Base-by-base conservation (phyloP, 2,888 invertebrate species). In the Fragum whitleyi region DNA sequence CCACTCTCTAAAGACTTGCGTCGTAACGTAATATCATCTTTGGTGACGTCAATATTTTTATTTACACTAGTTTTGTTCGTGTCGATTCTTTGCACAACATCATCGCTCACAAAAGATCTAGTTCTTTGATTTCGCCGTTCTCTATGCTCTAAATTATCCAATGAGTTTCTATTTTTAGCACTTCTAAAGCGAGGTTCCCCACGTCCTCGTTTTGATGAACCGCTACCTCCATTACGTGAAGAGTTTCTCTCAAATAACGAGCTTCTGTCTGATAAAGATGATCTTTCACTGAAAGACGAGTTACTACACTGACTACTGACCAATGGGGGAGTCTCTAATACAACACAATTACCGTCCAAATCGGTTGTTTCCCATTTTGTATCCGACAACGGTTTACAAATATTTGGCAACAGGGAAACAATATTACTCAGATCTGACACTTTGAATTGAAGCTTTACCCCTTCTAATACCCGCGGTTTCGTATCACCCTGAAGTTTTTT, bases 341-440 rank as follows among this genome's bases (percentile, higher is more conserved):
- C 77, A 36, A 92, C 86, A 14, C 77, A 76, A 77, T 92, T 92
- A 1, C 91, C 92, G 69, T 92, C 92, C 67, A 91, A 88, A 78
- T 92, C 92, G 1, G 83, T 86, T 23, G 92, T 92, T 77, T 89
- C 85, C 92, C 92, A 92, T 26, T 87, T 77, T n/a, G 85, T 88
- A 70, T 91, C 91, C 6, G 89, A 89, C 21, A 91, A 55, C 0
- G 90, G 90, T 19, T 82, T 86, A 74, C 92, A 92, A 0, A 90
- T 86, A 77, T 92, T 89, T 14, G 92, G 92, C 28, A 92, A 87
- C 29, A 92, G 80, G 1, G 91, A 89, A 39, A 92, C 89, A 26
- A 92, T 86, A 14, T 88, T 90, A 21, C 92, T 91, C 2, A 91
- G 78, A 65, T 92, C 91, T 51, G 86, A 77, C 9, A 92, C 90